These are phyloP conservation scores for Mesitornis unicolor DNA, from an alignment of 2,113 vertebrate genomes.

Conservation along the genomic window DNA sequence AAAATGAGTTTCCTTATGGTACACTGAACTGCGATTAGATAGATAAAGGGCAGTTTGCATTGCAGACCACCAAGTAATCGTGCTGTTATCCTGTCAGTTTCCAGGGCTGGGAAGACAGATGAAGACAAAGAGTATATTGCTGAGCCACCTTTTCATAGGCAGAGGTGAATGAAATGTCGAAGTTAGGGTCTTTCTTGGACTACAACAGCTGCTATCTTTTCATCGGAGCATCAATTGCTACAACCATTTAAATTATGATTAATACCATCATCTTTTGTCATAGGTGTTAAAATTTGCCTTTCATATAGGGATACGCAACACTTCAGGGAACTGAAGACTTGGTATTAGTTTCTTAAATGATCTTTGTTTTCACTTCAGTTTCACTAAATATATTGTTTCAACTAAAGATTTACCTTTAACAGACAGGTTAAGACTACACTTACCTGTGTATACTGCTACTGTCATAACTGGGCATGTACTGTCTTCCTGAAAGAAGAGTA, in stretches of 20 bases:
- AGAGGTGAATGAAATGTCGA: slow-evolving; percentile 24
- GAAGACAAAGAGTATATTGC: slow-evolving; percentile 10
- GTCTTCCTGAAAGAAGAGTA: background rate
- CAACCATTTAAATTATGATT: slow-evolving; percentile 23
- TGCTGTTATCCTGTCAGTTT: background rate
- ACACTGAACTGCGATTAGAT: background rate
- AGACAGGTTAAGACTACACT: background rate
- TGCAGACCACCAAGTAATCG: slow-evolving; percentile 21
- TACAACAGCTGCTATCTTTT: background rate
- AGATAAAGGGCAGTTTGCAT: slow-evolving; percentile 22
- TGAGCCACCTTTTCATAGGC: background rate
- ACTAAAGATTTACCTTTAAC: background rate
- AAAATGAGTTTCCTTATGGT: slow-evolving; percentile 7
- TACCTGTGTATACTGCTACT: background rate
- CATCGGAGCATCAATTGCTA: background rate
- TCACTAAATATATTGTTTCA: background rate
- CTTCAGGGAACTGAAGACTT: background rate
- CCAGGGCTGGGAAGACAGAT: slow-evolving; percentile 14
- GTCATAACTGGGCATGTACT: background rate
- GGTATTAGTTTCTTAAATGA: background rate
- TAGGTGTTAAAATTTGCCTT: slow-evolving; percentile 38
- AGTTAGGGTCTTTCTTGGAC: background rate
- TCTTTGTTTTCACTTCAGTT: background rate
- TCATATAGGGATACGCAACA: background rate
- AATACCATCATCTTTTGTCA: background rate